Evolutionary conservation across 2,113 vertebrate species (phyloP).

Genomic region (Ophiodon elongatus): DNA sequence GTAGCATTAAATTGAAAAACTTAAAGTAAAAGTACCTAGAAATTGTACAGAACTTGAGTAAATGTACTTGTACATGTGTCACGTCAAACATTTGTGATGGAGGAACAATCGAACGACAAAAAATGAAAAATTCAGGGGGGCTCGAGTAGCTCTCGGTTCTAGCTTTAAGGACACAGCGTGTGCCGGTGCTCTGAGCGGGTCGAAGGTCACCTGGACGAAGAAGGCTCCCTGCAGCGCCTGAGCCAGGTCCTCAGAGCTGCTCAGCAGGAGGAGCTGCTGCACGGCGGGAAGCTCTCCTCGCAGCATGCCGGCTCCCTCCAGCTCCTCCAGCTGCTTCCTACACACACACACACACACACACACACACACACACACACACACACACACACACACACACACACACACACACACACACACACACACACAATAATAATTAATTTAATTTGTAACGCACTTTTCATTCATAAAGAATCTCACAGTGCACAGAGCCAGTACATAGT

Average conservation of each 20-base stretch:
- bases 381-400: background rate
- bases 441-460: too few relatives aligned
- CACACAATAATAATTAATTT: too few relatives aligned
- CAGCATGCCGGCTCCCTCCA: slow-evolving; percentile 87
- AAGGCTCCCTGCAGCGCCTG: slow-evolving; percentile 90
- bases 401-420: too few relatives aligned
- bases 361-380: slow-evolving; percentile 25
- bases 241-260: slow-evolving; percentile 83
- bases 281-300: slow-evolving; percentile 84
- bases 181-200: too few relatives aligned
- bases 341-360: slow-evolving; percentile 14
- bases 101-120: too few relatives aligned
- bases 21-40: too few relatives aligned
- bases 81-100: background rate
- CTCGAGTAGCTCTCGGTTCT: too few relatives aligned
- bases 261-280: slow-evolving; percentile 90
- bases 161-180: background rate
- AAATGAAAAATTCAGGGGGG: too few relatives aligned
- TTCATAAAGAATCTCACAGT: too few relatives aligned
- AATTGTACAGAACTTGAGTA: too few relatives aligned
- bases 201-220: slow-evolving; percentile 98
- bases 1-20: too few relatives aligned
- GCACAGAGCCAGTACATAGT: too few relatives aligned
- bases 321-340: slow-evolving; percentile 89
- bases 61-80: background rate